A percentile compares a stretch with the other conserved stretches of the same genome.
These are phyloP conservation scores for Propithecus coquereli DNA, from an alignment of 2,113 vertebrate species.

Conservation along the genomic window DNA sequence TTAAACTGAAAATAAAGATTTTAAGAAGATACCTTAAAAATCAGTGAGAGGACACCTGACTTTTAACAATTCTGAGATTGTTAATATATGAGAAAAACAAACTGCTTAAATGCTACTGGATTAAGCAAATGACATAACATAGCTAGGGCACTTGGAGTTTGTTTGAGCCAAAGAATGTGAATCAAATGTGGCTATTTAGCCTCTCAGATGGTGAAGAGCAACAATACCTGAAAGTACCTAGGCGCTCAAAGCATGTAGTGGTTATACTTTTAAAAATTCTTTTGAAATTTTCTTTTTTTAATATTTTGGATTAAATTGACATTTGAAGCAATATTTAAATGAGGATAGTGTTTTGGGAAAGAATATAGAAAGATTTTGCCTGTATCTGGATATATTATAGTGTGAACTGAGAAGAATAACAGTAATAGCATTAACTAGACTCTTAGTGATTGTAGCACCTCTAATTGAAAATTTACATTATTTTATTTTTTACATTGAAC, in stretches of 20 bases:
- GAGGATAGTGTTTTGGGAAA: neutral
- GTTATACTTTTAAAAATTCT: neutral
- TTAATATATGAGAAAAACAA: neutral
- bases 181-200: neutral
- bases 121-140: neutral
- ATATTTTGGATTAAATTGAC: neutral
- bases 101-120: neutral
- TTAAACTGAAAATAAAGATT: neutral
- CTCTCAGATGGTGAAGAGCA: neutral
- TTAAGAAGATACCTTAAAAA: neutral
- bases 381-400: neutral
- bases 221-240: rapidly evolving
- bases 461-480: neutral
- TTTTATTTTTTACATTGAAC: neutral
- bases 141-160: neutral
- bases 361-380: neutral
- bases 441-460: neutral
- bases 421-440: neutral
- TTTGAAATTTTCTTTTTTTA: neutral
- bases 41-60: neutral
- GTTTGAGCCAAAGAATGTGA: neutral
- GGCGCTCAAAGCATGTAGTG: neutral
- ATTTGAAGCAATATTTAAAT: neutral
- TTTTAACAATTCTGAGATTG: neutral
- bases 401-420: neutral